Base-by-base conservation (phyloP, 1,140 invertebrate genomes). In the Chelonus insularis region DNA sequence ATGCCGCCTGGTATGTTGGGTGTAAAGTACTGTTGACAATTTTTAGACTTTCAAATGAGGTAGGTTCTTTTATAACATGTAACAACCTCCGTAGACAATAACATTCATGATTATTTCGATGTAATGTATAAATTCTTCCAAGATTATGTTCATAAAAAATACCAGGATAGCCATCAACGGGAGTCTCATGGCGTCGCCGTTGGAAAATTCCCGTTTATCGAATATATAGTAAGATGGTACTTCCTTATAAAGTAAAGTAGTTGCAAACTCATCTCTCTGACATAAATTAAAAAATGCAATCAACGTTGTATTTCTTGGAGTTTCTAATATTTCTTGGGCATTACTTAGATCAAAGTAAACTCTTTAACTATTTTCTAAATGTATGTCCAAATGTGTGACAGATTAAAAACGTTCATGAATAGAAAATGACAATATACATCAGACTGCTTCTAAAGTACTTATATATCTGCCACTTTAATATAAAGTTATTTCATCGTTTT, bases 31-130 rank as follows among this genome's bases (percentile, higher is more conserved):
- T 70, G 66, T 76, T 66, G 9, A 78, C 70, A 21, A 62, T 76
- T 56, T 62, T 69, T 50, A 79, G 61, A 69, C 67, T 21, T 66
- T 70, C 32, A 63, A 75, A 78, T 48, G 68, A 73, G 16, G 57
- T 75, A 63, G 74, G 71, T 39, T 73, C 75, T 50, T 60, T 62
- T 34, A 82, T 72, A 66, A 85, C 47, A 65, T 72, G 54, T 64
- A 84, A 68, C 54, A 83, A 67, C 52, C 83, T 45, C 54, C 75
- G 66, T 57, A 83, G 61, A 72, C 73, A 74, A 68, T 66, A 83
- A 43, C 75, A 72, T 70, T 80, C 73, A 5, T 54, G 58, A 50
- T 77, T 71, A 14, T 71, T 75, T 14, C 72, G 71, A 68, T 76
- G 70, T 37, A 82, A 8, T 54, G 21, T 36, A n/a, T n/a, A n/a